Percentiles rank a stretch among this genome's conserved stretches.
These are phyloP conservation scores for Paratilapia polleni DNA, from an alignment of 2,113 vertebrate species.

Conservation along the genomic window DNA sequence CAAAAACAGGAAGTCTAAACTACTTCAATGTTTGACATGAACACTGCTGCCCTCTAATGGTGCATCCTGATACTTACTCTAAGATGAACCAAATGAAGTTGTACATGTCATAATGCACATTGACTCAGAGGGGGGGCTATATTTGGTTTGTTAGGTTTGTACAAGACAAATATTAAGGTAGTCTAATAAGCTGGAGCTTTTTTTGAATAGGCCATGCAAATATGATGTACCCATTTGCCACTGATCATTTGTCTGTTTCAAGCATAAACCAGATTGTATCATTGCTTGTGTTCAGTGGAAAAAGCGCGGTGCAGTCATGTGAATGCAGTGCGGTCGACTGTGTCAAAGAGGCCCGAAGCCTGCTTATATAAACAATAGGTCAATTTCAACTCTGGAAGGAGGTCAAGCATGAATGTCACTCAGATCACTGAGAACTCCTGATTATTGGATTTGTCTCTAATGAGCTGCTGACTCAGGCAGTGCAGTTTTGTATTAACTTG, in stretches of 20 bases:
- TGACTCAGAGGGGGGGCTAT: too few species aligned
- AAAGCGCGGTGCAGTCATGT: not conserved
- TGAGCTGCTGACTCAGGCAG: constrained; percentile 20
- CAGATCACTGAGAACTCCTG: not conserved
- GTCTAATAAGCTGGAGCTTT: not conserved
- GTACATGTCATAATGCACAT: not conserved
- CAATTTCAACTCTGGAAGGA: not conserved
- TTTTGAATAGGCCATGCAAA: not conserved
- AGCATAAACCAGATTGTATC: not conserved
- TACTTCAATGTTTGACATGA: not conserved
- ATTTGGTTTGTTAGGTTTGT: not conserved
- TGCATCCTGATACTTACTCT: not conserved
- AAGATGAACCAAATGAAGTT: not conserved
- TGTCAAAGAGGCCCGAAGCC: not conserved
- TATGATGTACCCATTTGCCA: not conserved
- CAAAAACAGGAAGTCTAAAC: not conserved
- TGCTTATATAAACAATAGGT: not conserved
- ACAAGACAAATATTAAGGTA: not conserved
- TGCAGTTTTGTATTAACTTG: not conserved
- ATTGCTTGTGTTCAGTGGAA: not conserved
- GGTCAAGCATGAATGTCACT: constrained; percentile 14
- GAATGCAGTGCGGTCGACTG: constrained; percentile 1
- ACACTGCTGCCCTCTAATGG: constrained; percentile 20
- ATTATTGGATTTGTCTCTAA: constrained; percentile 6
- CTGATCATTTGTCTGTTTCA: not conserved